A percentile compares a stretch with the other conserved stretches of the same genome.
phyloP scores from a whole-genome alignment of 2,113 vertebrate genomes.

The Equus quagga region DNA sequence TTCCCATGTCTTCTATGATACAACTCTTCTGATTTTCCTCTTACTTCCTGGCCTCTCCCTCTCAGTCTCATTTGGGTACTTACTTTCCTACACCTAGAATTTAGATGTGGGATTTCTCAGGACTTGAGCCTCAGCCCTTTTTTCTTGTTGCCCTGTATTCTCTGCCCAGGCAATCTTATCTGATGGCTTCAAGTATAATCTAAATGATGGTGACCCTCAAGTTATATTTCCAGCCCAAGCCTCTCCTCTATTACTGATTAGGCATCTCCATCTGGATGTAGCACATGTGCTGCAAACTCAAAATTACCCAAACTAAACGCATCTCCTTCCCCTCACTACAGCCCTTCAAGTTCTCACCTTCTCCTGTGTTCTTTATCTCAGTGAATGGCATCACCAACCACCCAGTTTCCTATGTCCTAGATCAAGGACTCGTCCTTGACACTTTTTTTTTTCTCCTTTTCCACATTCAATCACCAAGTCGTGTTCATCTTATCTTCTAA shows the following conservation, averaged over 20 bases:
- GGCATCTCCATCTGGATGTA: not conserved
- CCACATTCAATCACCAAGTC: not conserved
- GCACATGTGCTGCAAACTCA: not conserved
- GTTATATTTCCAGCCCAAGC: not conserved
- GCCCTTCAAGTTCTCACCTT: not conserved
- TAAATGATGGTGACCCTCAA: conserved; percentile 32
- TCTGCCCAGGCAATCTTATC: not conserved
- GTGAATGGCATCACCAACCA: not conserved
- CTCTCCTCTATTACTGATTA: conserved; percentile 2
- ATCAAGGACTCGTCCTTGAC: not conserved
- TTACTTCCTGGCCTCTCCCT: not conserved
- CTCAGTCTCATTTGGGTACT: not conserved
- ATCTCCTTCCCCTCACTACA: not conserved
- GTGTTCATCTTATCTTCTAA: not conserved
- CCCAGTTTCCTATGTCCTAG: not conserved
- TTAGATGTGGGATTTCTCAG: conserved; percentile 2
- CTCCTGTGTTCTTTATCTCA: not conserved
- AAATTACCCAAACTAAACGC: not conserved
- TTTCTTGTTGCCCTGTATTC: not conserved
- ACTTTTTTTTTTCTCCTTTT: not conserved
- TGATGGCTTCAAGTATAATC: not conserved
- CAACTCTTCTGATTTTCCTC: not conserved
- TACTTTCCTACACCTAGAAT: not conserved
- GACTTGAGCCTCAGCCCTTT: not conserved
- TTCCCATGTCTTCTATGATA: not conserved